Percentiles rank a stretch among this genome's conserved stretches.
phyloP scores from a whole-genome alignment of 35 echinoderm and acorn worm species.

The Holothuria glaberrima region DNA sequence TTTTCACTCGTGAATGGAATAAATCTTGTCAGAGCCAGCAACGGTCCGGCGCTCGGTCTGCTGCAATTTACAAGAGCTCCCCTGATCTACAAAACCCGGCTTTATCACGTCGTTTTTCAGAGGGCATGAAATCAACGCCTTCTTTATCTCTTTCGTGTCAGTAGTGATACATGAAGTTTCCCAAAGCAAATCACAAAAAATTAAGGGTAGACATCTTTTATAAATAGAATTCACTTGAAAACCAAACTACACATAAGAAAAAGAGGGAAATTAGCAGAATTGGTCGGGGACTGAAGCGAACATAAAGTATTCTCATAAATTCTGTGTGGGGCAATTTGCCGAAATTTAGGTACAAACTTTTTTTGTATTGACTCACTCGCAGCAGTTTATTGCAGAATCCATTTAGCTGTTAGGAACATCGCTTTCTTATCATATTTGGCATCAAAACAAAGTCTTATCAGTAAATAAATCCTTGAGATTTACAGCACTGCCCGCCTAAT shows the following conservation, averaged over 20 bases:
- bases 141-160: conserved; percentile 25
- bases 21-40: background rate
- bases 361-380: background rate
- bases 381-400: conserved; percentile 15
- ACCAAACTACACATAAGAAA: background rate
- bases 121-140: conserved; percentile 48
- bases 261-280: background rate
- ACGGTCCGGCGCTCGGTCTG: too few relatives aligned
- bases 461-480: conserved; percentile 34
- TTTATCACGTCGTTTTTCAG: conserved; percentile 37
- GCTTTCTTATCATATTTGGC: conserved; percentile 15
- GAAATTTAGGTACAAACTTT: too few relatives aligned
- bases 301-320: too few relatives aligned
- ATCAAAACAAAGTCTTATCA: conserved; percentile 11
- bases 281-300: too few relatives aligned
- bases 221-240: conserved; percentile 18
- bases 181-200: conserved; percentile 34
- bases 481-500: background rate
- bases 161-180: conserved; percentile 36
- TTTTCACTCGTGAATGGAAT: background rate
- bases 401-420: background rate
- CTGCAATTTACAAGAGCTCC: conserved; percentile 28
- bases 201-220: background rate
- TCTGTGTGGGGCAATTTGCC: too few relatives aligned
- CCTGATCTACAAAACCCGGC: conserved; percentile 2